phyloP scores from a whole-genome alignment of 2,888 invertebrate genomes.

The Diachrysia chrysitis region DNA sequence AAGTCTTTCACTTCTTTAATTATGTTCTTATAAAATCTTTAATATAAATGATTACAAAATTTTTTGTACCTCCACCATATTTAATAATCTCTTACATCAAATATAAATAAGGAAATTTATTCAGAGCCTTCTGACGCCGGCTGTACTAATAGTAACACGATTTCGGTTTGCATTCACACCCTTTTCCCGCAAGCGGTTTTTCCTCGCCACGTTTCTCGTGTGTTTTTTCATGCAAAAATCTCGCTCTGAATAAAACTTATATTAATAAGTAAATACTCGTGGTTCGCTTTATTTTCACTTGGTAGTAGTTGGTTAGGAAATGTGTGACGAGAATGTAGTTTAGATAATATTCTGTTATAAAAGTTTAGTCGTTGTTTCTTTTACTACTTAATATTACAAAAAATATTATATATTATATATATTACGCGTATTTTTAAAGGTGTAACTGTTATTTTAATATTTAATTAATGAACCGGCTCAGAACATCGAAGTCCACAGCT shows the following conservation, averaged over 20 bases:
- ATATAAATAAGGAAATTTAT: not conserved
- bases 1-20: no score
- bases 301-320: not conserved
- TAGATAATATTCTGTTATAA: not conserved
- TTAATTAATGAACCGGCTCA: no score
- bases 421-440: no score
- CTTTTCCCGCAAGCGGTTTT: constrained; percentile 10
- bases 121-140: not conserved
- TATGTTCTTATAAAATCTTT: no score
- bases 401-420: no score
- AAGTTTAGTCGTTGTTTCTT: no score
- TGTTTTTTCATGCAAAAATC: constrained; percentile 16
- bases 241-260: constrained; percentile 17
- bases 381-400: no score
- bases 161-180: constrained; percentile 13
- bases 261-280: constrained; percentile 6
- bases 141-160: constrained; percentile 12
- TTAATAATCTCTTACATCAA: no score
- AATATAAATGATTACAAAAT: no score
- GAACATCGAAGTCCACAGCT: no score
- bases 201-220: constrained; percentile 7
- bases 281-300: constrained; percentile 6
- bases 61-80: no score
- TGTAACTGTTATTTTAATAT: no score
- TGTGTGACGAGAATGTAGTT: not conserved